Evolutionary conservation across 2,888 invertebrate genomes (phyloP).

Genomic region (Apocheima hispidaria): DNA sequence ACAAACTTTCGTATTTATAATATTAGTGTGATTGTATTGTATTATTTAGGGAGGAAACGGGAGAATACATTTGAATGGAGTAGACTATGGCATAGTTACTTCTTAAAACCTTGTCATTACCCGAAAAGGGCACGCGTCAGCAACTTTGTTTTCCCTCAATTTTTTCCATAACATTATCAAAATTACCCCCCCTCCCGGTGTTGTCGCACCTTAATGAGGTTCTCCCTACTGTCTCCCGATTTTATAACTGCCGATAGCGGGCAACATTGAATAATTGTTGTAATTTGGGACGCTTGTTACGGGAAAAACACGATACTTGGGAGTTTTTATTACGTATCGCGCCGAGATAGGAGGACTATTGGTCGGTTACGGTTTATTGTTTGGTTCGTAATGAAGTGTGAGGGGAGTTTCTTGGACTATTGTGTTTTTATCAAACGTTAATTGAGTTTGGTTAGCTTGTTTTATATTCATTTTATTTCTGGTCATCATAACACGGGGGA

Average conservation of each 20-base stretch:
- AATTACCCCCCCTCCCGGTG: slow-evolving; percentile 42
- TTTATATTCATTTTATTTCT: neutral
- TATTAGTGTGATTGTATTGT: too few relatives aligned
- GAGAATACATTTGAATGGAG: too few relatives aligned
- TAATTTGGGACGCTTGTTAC: slow-evolving; percentile 81
- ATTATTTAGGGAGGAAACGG: too few relatives aligned
- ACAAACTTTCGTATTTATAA: too few relatives aligned
- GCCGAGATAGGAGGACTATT: slow-evolving; percentile 61
- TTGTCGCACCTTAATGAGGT: slow-evolving; percentile 72
- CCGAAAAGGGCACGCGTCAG: slow-evolving; percentile 27
- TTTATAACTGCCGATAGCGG: slow-evolving; percentile 82
- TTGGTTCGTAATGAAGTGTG: slow-evolving; percentile 44
- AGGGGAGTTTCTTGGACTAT: slow-evolving; percentile 21
- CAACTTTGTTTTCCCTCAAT: slow-evolving; percentile 30
- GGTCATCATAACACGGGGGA: too few relatives aligned
- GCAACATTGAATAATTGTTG: slow-evolving; percentile 84
- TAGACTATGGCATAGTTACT: too few relatives aligned
- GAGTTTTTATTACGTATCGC: slow-evolving; percentile 73
- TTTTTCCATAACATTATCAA: slow-evolving; percentile 46
- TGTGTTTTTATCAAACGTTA: slow-evolving; percentile 36
- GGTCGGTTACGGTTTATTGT: slow-evolving; percentile 41
- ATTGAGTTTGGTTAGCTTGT: slow-evolving; percentile 22
- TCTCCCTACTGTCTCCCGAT: slow-evolving; percentile 67
- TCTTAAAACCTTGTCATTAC: neutral
- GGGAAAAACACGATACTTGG: slow-evolving; percentile 73